A percentile compares a stretch with the other conserved stretches of the same genome.
phyloP scores from a whole-genome alignment of 2,888 invertebrate genomes.

The Bhutanitis thaidina region DNA sequence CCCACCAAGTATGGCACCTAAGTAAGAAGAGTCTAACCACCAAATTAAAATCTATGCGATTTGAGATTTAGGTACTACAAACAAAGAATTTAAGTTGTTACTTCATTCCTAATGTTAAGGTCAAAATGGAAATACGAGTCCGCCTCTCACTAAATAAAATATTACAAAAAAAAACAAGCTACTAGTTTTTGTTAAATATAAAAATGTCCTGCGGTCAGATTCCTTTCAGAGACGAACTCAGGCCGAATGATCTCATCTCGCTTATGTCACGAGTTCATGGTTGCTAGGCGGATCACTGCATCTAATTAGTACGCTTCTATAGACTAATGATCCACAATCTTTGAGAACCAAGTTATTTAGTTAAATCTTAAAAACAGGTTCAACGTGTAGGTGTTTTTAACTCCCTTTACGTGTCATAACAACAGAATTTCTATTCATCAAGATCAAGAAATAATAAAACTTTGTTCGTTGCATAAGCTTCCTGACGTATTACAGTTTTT shows the following conservation, averaged over 20 bases:
- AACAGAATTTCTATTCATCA: no score
- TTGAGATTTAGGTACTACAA: no score
- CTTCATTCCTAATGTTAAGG: not conserved
- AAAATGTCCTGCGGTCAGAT: conserved; percentile 5
- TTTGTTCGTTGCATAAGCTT: no score
- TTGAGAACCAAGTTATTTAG: no score
- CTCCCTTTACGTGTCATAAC: no score
- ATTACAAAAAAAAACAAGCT: not conserved
- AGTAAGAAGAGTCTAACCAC: no score
- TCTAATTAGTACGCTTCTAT: not conserved
- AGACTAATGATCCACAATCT: not conserved
- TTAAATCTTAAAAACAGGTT: no score
- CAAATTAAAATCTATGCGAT: no score
- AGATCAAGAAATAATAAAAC: no score
- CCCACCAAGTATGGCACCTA: no score
- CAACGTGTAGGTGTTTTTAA: no score
- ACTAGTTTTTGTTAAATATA: not conserved
- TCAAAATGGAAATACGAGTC: not conserved
- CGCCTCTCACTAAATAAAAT: not conserved
- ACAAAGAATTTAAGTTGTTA: not conserved
- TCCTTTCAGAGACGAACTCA: not conserved
- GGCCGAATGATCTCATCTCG: conserved; percentile 6
- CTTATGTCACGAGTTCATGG: conserved; percentile 1
- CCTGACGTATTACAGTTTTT: no score
- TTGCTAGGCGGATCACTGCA: not conserved